A percentile compares a stretch with the other conserved stretches of the same genome.
phyloP scores from a whole-genome alignment of 2,888 invertebrate species.

The Dorcus hopei region DNA sequence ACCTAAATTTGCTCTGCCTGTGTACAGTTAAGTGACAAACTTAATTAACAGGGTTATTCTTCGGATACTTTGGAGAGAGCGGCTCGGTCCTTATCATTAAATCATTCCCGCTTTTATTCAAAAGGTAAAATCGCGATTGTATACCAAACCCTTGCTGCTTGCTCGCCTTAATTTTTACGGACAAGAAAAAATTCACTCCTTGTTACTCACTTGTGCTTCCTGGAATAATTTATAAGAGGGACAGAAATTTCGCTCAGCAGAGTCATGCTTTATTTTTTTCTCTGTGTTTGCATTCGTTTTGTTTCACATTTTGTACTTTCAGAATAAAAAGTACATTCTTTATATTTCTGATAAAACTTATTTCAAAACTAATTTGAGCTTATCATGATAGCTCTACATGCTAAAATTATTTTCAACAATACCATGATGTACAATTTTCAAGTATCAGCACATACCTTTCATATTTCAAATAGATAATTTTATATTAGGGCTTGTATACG shows the following conservation, averaged over 20 bases:
- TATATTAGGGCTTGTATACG: too few species aligned
- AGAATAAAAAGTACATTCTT: too few species aligned
- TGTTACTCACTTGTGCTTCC: neutral
- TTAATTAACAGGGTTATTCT: slow-evolving; percentile 51
- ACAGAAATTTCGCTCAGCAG: neutral
- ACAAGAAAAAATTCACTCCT: neutral
- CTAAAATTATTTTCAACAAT: too few species aligned
- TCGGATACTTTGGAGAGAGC: slow-evolving; percentile 42
- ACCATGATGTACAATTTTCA: too few species aligned
- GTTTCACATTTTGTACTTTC: too few species aligned
- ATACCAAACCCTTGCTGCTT: slow-evolving; percentile 7
- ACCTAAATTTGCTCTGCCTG: slow-evolving; percentile 50
- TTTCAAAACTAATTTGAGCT: too few species aligned
- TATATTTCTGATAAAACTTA: too few species aligned
- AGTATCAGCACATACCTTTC: too few species aligned
- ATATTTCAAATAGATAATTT: too few species aligned
- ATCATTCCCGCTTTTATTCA: slow-evolving; percentile 41
- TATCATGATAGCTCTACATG: too few species aligned
- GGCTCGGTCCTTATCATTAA: slow-evolving; percentile 39
- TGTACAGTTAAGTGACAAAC: slow-evolving; percentile 52
- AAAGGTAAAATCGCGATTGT: slow-evolving; percentile 21
- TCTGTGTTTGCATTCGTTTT: too few species aligned
- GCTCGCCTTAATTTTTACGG: neutral
- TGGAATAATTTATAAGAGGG: neutral
- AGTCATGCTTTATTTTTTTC: too few species aligned